Evolutionary conservation across 2,113 vertebrate genomes (phyloP), one percentile per base, ranked within the genome.

Genomic region (Xiphorhynchus elegans): DNA sequence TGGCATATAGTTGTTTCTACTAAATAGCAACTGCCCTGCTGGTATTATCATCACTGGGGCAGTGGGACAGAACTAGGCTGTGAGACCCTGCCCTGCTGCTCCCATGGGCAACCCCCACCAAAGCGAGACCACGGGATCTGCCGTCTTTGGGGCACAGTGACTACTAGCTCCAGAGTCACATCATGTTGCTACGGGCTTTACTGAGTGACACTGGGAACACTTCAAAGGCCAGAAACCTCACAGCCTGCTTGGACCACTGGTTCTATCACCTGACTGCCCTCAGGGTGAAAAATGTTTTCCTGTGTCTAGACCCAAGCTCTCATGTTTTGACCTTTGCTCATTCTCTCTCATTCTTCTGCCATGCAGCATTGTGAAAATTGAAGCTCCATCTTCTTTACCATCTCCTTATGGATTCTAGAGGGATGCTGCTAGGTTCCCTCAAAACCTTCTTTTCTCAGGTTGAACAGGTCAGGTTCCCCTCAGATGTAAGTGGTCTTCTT

Each of bases 1-100:
- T 64, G 2, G 7, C 1, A 20, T n/a, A 9, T 69, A 44, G 40
- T 42, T 67, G 4, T 37, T 90, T 87, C 35, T 64, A 31, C 49
- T 33, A 74, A 62, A 50, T 31, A 31, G 7, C 25, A 50, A 16
- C 44, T 59, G 10, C 20, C 35, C 44, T 59, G 19, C 20, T 50
- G 37, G 37, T 37, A 37, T 37, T 37, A 37, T 37, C 20, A 20
- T 42, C 25, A 2, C 44, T 67, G 19, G 28, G 24, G 16, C 44
- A 50, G 10, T 39, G 52, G 46, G 52, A 39, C 35, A 31, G 16
- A 11, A 18, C 10, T 26, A 73, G 19, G 23, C 5, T 39, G 8
- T 16, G 14, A 4, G 3, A 4, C 5, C 53, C 39, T 40, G 25
- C 7, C 24, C 37, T 63, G 49, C 19, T 0, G 0, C 7, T 28